Percentiles rank a stretch among this genome's conserved stretches.
Evolutionary conservation across 2,888 invertebrate species (phyloP).

Genomic region (Agrochola macilenta): DNA sequence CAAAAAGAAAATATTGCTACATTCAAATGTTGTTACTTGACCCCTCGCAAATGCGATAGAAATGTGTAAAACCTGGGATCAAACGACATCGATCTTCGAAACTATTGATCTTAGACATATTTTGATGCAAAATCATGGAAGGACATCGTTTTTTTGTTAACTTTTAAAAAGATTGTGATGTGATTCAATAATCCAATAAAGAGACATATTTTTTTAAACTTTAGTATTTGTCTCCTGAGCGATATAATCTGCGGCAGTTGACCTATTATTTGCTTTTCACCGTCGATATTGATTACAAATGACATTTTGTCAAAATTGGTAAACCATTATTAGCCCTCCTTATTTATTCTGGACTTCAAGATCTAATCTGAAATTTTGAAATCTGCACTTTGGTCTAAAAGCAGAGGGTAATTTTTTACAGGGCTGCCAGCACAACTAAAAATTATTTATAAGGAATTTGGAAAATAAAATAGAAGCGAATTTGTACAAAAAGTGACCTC

Average conservation of each 20-base stretch:
- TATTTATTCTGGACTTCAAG: conserved; percentile 7
- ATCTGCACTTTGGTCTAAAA: conserved; percentile 45
- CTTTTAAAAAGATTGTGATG: not conserved
- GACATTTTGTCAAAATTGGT: conserved; percentile 2
- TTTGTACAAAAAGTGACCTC: conserved; percentile 52
- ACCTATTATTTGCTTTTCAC: not conserved
- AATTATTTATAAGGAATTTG: conserved; percentile 17
- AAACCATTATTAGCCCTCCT: conserved; percentile 9
- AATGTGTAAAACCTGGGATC: too few species aligned
- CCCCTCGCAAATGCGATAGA: not conserved
- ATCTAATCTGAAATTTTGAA: conserved; percentile 48
- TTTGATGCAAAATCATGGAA: not conserved
- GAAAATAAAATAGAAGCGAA: conserved; percentile 42
- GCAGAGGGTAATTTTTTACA: conserved; percentile 19
- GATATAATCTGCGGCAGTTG: not conserved
- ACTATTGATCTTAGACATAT: too few species aligned
- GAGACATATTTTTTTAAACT: not conserved
- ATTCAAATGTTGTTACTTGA: not conserved
- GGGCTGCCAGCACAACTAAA: conserved; percentile 26
- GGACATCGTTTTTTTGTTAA: not conserved
- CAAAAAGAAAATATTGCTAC: not conserved
- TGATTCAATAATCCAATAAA: not conserved
- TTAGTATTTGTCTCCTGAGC: not conserved
- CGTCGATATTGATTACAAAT: not conserved
- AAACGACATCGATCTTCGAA: not conserved